Conservation (phyloP, 2,888 invertebrate genomes). For the Lamellibrachia columna region DNA sequence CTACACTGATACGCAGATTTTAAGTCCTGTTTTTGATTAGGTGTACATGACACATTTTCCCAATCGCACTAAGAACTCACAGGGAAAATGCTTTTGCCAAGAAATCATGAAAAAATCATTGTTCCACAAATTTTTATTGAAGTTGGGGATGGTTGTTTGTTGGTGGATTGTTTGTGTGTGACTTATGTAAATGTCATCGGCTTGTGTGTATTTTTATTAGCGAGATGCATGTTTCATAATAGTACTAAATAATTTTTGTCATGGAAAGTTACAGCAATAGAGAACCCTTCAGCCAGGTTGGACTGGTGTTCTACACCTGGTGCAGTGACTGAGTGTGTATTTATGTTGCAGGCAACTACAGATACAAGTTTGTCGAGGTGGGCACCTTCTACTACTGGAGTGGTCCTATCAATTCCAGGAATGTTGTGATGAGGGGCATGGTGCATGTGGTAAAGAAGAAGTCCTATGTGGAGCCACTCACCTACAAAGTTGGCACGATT, state of each 20-base stretch:
- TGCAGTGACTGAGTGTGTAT: neutral
- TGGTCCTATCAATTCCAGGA: slow-evolving; percentile 18
- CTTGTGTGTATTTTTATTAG: neutral
- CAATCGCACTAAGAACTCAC: too few relatives aligned
- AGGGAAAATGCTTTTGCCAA: too few relatives aligned
- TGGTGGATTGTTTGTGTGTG: too few relatives aligned
- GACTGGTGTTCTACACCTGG: neutral
- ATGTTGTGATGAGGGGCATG: slow-evolving; percentile 32
- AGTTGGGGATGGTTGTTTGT: too few relatives aligned
- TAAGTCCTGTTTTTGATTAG: too few relatives aligned
- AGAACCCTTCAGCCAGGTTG: neutral
- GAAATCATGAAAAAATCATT: too few relatives aligned
- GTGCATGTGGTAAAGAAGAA: slow-evolving; percentile 28
- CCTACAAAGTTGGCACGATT: slow-evolving; percentile 6
- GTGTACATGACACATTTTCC: too few relatives aligned
- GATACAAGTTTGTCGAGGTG: slow-evolving; percentile 35
- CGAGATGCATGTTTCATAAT: neutral
- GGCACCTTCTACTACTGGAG: slow-evolving; percentile 56
- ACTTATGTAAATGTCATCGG: too few relatives aligned
- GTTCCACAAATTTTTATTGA: too few relatives aligned
- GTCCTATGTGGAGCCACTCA: neutral
- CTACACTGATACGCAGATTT: too few relatives aligned
- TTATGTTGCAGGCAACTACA: slow-evolving; percentile 26
- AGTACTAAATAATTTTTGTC: neutral
- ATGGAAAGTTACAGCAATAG: neutral